Evolutionary conservation across 1,140 invertebrate species (phyloP).

Genomic region (Aphaenogaster rudis): DNA sequence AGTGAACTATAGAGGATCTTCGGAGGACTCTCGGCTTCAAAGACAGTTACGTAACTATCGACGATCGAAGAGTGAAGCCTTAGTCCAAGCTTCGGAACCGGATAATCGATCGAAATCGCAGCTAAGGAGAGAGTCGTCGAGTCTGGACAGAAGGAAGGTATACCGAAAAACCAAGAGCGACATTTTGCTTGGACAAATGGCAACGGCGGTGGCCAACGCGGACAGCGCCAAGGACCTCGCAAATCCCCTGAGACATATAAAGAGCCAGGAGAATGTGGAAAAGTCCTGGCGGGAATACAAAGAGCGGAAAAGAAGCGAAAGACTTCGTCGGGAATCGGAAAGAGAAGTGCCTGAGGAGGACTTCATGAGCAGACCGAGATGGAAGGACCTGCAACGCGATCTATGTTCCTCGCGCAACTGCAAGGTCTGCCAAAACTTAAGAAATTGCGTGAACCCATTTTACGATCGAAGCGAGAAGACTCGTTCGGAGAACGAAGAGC

Average conservation of each 20-base stretch:
- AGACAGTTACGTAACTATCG: slow-evolving; percentile 41
- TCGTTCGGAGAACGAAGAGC: background rate
- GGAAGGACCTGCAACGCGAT: slow-evolving; percentile 78
- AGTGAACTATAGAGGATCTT: background rate
- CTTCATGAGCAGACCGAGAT: slow-evolving; percentile 82
- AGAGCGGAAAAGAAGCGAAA: slow-evolving; percentile 79
- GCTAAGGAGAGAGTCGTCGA: slow-evolving; percentile 55
- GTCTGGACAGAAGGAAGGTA: slow-evolving; percentile 72
- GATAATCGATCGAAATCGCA: slow-evolving; percentile 26
- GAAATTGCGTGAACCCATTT: slow-evolving; percentile 69
- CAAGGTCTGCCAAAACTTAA: slow-evolving; percentile 78
- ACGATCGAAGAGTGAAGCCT: slow-evolving; percentile 68
- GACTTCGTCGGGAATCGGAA: slow-evolving; percentile 65
- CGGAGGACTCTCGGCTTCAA: slow-evolving; percentile 26
- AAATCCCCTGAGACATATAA: slow-evolving; percentile 70
- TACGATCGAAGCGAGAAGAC: background rate
- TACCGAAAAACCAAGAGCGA: slow-evolving; percentile 84
- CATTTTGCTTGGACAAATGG: slow-evolving; percentile 72
- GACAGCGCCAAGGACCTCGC: slow-evolving; percentile 72
- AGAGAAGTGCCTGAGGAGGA: slow-evolving; percentile 75
- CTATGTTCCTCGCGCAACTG: slow-evolving; percentile 73
- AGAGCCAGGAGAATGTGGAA: slow-evolving; percentile 79
- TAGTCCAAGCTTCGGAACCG: slow-evolving; percentile 37
- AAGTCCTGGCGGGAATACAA: slow-evolving; percentile 83
- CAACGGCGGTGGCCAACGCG: slow-evolving; percentile 10